Evolutionary conservation across 2,888 invertebrate species (phyloP), one percentile per base, ranked within the genome.

Genomic region (Dasysyrphus tricinctus): DNA sequence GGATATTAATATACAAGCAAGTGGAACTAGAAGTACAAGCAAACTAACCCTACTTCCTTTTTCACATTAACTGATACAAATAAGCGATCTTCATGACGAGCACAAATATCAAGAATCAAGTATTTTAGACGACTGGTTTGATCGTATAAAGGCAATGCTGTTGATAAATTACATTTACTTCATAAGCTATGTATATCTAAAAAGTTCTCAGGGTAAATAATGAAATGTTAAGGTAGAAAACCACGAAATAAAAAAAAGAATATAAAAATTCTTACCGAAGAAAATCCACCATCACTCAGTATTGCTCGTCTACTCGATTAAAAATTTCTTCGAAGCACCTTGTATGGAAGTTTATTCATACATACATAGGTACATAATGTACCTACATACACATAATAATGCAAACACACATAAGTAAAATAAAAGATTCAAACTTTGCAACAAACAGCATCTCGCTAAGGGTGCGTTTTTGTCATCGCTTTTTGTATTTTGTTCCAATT

Each of bases 191-290:
- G 24, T 1, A n/a, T n/a, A n/a, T n/a, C 76, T 89, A 91, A 91
- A 91, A 91, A 91, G 91, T 92, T 92, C 91, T 92, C 91, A 92
- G 91, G 91, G 91, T 91, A 90, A 91, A 91, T 91, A 91, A 91
- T 91, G 91, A 90, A 91, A 91, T 89, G 90, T 90, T 84, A 59
- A 76, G 69, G 72, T 76, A 76, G 63, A 81, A 81, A 6, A 57
- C 42, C n/a, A 37, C 16, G 72, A 75, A 80, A 61, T 24, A 24
- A 24, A 80, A 44, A 11, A 32, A 47, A 37, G 61, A 57, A 80
- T 47, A 65, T 34, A 24, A 24, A 24, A 70, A 84, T 65, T 49
- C n/a, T 39, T 69, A 61, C 39, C n/a, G 19, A 72, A 37, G 65
- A 72, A 67, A 72, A 72, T 44, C 57, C 63, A 59, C 56, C 70